These are phyloP conservation scores for Todiramphus saurophagus DNA, from an alignment of 2,113 vertebrate genomes.

Conservation along the genomic window DNA sequence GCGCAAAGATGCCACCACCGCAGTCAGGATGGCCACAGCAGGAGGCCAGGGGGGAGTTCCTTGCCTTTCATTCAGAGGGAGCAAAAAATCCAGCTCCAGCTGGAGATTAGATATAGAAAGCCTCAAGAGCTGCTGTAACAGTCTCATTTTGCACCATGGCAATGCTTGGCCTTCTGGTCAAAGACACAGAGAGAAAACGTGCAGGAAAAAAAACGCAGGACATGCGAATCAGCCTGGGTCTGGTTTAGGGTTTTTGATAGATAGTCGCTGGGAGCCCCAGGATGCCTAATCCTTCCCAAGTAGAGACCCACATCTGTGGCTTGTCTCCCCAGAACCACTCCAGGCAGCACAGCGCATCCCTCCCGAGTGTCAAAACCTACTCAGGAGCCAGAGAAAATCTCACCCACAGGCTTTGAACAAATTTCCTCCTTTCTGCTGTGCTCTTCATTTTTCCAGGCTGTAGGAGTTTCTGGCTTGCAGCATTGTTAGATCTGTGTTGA, in stretches of 20 bases:
- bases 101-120: background rate
- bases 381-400: background rate
- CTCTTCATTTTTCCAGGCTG: background rate
- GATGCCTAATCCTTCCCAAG: background rate
- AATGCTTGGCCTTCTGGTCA: background rate
- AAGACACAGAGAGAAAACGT: background rate
- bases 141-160: accelerated
- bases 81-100: background rate
- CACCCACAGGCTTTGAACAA: conserved; percentile 7
- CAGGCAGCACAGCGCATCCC: background rate
- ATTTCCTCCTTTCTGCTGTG: background rate
- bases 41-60: background rate
- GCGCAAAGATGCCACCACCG: background rate
- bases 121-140: background rate
- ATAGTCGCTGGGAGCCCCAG: background rate
- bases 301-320: background rate
- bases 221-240: background rate
- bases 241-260: background rate
- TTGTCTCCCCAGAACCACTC: background rate
- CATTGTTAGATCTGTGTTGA: background rate
- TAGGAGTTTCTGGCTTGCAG: background rate
- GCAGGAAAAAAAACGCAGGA: background rate
- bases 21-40: accelerated
- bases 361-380: background rate
- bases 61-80: background rate